phyloP scores from a whole-genome alignment of 1,140 invertebrate species.

The Drosophila lini region DNA sequence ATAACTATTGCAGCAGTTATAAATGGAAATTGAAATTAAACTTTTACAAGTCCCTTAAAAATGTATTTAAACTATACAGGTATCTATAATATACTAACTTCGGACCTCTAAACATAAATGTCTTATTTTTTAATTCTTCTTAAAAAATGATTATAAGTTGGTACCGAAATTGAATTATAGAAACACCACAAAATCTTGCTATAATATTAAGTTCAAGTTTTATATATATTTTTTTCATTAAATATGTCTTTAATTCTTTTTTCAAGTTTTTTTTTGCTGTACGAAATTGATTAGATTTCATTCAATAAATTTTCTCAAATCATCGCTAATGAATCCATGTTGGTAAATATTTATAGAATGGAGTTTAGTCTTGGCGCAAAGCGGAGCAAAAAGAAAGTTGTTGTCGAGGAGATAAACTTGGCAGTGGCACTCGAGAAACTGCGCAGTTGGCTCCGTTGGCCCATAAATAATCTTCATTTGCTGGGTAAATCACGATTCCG shows the following conservation, averaged over 20 bases:
- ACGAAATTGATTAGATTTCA: slow-evolving; percentile 16
- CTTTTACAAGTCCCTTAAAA: background rate
- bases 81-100: too few relatives aligned
- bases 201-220: slow-evolving; percentile 1
- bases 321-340: slow-evolving; percentile 17
- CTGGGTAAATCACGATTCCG: slow-evolving; percentile 64
- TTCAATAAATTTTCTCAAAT: slow-evolving; percentile 5
- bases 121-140: too few relatives aligned
- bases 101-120: too few relatives aligned
- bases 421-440: slow-evolving; percentile 62
- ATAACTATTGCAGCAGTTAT: background rate
- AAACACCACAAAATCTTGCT: too few relatives aligned
- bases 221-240: background rate
- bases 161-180: background rate
- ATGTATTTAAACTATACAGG: too few relatives aligned
- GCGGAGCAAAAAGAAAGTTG: slow-evolving; percentile 63
- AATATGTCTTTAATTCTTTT: background rate
- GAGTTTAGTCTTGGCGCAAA: slow-evolving; percentile 33
- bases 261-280: slow-evolving; percentile 1
- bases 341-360: slow-evolving; percentile 41
- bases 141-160: background rate
- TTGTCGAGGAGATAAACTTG: slow-evolving; percentile 50
- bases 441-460: slow-evolving; percentile 59
- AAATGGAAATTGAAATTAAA: background rate
- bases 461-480: slow-evolving; percentile 66